Evolutionary conservation across 2,113 vertebrate species (phyloP).

Genomic region (Myanophis thanlyinensis): DNA sequence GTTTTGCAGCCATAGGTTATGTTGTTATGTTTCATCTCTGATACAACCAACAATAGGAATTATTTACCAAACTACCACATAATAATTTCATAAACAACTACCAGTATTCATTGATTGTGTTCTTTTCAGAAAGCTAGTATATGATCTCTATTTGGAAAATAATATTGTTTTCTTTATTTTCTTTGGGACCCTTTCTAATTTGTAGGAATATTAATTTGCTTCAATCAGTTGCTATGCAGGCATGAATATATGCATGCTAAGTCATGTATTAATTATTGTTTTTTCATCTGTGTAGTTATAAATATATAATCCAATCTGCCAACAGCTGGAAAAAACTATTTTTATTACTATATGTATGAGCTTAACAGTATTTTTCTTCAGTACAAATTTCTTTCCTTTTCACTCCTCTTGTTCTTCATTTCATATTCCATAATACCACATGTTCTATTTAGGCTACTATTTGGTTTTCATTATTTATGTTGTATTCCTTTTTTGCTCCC

Average conservation of each 20-base stretch:
- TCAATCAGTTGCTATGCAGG: background rate
- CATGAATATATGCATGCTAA: background rate
- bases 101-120: background rate
- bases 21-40: background rate
- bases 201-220: background rate
- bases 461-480: background rate
- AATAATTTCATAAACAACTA: background rate
- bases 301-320: slow-evolving; percentile 25
- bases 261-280: slow-evolving; percentile 15
- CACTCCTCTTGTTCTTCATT: background rate
- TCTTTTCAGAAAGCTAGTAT: background rate
- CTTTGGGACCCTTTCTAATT: background rate
- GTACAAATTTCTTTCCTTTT: background rate
- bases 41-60: background rate
- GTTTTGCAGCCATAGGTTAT: background rate
- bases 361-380: background rate
- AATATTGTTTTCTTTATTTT: background rate
- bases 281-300: background rate
- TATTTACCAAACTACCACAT: background rate
- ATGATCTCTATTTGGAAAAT: background rate
- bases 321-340: background rate
- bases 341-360: background rate
- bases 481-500: background rate
- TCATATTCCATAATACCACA: background rate
- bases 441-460: background rate